A percentile compares a stretch with the other conserved stretches of the same genome.
Evolutionary conservation across 2,113 vertebrate genomes (phyloP).

Genomic region (Himantopus leucocephalus): DNA sequence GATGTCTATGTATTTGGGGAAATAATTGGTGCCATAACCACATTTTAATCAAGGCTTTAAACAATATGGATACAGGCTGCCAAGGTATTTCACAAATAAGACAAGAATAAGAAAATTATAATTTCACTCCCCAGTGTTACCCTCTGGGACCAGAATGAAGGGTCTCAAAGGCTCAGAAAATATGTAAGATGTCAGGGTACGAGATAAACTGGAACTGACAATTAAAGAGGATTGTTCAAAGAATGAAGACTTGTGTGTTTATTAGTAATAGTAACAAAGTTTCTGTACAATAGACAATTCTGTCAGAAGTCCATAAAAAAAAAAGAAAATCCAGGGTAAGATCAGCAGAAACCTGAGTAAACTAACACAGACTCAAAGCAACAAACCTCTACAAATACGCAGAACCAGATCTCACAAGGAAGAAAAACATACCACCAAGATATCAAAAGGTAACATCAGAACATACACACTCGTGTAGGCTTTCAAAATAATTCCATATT

Average conservation of each 20-base stretch:
- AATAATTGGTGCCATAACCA: neutral
- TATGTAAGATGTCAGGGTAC: neutral
- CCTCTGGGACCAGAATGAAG: neutral
- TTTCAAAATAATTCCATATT: neutral
- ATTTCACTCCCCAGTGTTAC: neutral
- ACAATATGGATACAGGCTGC: neutral
- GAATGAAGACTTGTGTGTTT: neutral
- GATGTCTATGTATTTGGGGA: neutral
- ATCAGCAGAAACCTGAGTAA: neutral
- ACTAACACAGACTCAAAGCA: neutral
- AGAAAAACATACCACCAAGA: neutral
- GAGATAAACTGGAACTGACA: neutral
- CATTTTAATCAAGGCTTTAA: neutral
- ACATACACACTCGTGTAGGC: neutral
- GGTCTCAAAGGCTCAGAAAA: neutral
- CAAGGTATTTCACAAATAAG: neutral
- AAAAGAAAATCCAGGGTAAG: neutral
- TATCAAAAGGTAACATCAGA: neutral
- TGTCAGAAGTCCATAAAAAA: neutral
- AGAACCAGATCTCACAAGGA: neutral
- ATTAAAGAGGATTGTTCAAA: neutral
- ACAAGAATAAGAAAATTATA: neutral
- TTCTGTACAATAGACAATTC: neutral
- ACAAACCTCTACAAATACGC: neutral
- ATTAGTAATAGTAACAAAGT: neutral